Conservation (phyloP, 64 coral and sea anemone species). For the Stichodactyla mertensii region DNA sequence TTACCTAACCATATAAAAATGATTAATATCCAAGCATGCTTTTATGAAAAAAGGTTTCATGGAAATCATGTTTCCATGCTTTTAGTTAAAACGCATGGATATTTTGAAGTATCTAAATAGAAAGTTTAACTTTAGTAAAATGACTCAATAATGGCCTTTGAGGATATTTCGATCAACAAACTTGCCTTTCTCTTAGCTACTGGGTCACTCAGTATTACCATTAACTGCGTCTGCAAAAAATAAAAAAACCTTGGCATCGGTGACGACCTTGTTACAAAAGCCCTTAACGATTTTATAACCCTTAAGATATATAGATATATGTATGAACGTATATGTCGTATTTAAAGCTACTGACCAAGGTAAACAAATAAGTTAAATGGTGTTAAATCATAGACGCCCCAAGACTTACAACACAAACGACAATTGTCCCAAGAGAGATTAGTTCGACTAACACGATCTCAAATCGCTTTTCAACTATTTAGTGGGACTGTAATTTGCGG, state of each 20-base stretch:
- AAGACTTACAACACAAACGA: background rate
- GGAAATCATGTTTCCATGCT: too few relatives aligned
- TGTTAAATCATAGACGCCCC: background rate
- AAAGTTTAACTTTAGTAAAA: too few relatives aligned
- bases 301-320: too few relatives aligned
- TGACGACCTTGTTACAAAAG: too few relatives aligned
- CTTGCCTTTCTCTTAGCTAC: constrained; percentile 79
- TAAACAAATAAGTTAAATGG: background rate
- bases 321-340: too few relatives aligned
- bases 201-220: constrained; percentile 68
- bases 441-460: background rate
- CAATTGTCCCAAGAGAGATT: background rate
- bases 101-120: too few relatives aligned
- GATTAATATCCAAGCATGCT: too few relatives aligned
- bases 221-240: constrained; percentile 54
- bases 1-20: too few relatives aligned
- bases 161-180: background rate
- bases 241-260: background rate
- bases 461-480: background rate
- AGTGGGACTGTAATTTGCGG: background rate
- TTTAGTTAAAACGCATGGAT: too few relatives aligned
- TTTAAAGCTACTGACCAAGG: background rate
- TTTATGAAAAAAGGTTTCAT: too few relatives aligned
- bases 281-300: too few relatives aligned
- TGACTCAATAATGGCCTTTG: too few relatives aligned